Conservation (phyloP, 2,113 vertebrate genomes). For the Bos taurus region DNA sequence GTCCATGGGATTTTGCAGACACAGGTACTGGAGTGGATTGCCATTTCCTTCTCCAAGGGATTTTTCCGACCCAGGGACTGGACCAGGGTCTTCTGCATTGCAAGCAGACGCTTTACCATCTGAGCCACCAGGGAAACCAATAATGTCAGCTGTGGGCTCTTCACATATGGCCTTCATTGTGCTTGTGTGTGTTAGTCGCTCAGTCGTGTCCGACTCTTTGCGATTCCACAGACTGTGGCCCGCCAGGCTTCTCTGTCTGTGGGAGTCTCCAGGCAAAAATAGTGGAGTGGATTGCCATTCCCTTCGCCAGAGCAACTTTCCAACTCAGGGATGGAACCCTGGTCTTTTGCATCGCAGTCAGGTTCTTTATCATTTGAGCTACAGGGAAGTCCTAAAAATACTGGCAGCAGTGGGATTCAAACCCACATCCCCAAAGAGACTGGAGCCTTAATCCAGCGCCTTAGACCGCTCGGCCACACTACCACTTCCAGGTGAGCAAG, state of each 20-base stretch:
- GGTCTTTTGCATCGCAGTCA: neutral
- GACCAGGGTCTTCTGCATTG: neutral
- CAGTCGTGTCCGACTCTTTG: neutral
- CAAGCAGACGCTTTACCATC: neutral
- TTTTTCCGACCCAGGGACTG: neutral
- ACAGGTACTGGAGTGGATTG: neutral
- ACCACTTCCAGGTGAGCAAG: neutral
- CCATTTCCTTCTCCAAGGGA: neutral
- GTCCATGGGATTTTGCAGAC: neutral
- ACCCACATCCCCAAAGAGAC: constrained; percentile 72
- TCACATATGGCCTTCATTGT: neutral
- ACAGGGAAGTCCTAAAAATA: neutral
- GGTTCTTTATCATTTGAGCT: neutral
- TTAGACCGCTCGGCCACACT: constrained; percentile 72
- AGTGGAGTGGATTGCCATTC: neutral
- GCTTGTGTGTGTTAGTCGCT: neutral
- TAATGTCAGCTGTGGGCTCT: neutral
- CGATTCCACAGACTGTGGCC: neutral
- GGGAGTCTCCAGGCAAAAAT: neutral
- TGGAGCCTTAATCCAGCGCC: constrained; percentile 67
- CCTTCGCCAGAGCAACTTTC: neutral
- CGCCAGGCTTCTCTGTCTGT: neutral
- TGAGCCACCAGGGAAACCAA: neutral
- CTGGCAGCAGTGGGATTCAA: constrained; percentile 74
- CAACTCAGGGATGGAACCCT: neutral